Conservation (phyloP, 2,113 vertebrate genomes). For the Coracopsis vasa region DNA sequence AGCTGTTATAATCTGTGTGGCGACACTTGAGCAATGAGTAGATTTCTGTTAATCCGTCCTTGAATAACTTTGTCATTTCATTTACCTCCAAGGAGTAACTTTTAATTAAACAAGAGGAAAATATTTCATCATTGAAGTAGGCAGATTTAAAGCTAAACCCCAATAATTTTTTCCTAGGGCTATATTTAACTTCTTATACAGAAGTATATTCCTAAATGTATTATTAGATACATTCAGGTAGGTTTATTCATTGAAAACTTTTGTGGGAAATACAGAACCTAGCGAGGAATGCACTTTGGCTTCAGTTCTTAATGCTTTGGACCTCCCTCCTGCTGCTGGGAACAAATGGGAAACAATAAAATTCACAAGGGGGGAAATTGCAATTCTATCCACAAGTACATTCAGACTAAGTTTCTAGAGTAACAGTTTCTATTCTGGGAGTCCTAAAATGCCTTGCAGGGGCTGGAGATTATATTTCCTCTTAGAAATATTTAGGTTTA, state of each 20-base stretch:
- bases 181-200: not conserved
- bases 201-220: not conserved
- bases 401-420: constrained; percentile 11
- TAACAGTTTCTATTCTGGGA: constrained; percentile 61
- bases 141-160: not conserved
- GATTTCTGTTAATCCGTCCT: not conserved
- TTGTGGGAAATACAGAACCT: not conserved
- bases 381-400: not conserved
- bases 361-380: not conserved
- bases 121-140: not conserved
- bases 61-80: not conserved
- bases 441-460: constrained; percentile 36
- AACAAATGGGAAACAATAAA: constrained; percentile 54
- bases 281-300: not conserved
- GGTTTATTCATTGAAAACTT: not conserved
- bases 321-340: not conserved
- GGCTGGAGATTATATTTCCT: constrained; percentile 60
- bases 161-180: not conserved
- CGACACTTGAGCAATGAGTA: not conserved
- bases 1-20: not conserved
- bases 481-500: constrained; percentile 58
- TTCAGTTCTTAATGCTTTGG: not conserved
- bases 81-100: not conserved
- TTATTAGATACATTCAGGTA: not conserved
- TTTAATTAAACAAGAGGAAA: not conserved